Evolutionary conservation across 2,888 invertebrate species (phyloP), one percentile per base, ranked within the genome.

Genomic region (Zonitis immaculata): DNA sequence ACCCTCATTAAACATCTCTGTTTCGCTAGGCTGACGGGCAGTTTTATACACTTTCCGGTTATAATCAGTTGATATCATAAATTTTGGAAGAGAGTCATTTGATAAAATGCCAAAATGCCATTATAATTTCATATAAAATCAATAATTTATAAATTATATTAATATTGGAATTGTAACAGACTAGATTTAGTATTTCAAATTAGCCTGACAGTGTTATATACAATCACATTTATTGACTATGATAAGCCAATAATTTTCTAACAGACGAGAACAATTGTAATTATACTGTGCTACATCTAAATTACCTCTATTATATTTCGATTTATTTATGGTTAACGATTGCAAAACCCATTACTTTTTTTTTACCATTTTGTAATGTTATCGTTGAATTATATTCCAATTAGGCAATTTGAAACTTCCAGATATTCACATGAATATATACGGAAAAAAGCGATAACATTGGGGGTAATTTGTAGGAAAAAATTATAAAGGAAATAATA

Each of bases 211-310:
- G 11, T 20, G 39, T 42, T 49, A 52, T 49, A 42, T 52, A 45
- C 44, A 52, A 42, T 52, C 43, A 52, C 39, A 45, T 52, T 52
- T 49, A 52, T 52, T 45, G 39, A 45, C 32, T 45, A 45, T 45
- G 42, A 47, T 47, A 43, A 44, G 44, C 47, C 52, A 48, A 52
- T 52, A 52, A 52, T 52, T 52, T 52, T 47, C 47, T 52, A 52
- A 48, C 44, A 48, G 52, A 52, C 52, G 52, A 39, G 48, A 51
- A 51, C 51, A 51, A 51, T 51, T 51, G 51, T 51, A 51, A 51
- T 51, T 47, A 42, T 44, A 51, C 42, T 44, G 48, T 52, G 44
- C 42, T 44, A 52, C 42, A 48, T 35, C 43, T 44, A 52, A 52
- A 52, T 52, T 52, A 48, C 48, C 20, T 39, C 20, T 20, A 50